Conservation (phyloP, 1,140 invertebrate species). For the Lucilia cuprina region DNA sequence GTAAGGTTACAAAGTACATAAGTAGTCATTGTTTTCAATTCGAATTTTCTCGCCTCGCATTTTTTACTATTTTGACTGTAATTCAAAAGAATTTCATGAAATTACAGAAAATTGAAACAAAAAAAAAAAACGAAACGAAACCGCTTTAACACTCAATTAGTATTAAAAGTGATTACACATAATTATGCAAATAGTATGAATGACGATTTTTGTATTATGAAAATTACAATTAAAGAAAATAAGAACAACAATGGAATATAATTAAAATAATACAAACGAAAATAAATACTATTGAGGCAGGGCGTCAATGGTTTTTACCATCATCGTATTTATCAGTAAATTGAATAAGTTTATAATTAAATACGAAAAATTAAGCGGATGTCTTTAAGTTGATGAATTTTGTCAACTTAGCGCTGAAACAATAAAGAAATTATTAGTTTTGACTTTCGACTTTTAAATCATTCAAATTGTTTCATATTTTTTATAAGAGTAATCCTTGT, state of each 20-base stretch:
- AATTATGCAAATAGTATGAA: slow-evolving; percentile 12
- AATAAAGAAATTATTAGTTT: too few species aligned
- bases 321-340: too few species aligned
- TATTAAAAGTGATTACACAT: slow-evolving; percentile 5
- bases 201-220: background rate
- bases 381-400: too few species aligned
- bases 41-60: background rate
- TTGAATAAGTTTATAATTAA: too few species aligned
- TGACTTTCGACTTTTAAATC: too few species aligned
- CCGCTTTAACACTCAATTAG: slow-evolving; percentile 26
- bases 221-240: background rate
- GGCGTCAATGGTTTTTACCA: too few species aligned
- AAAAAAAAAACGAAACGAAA: background rate
- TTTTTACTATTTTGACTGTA: background rate
- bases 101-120: too few species aligned
- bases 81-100: background rate
- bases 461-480: too few species aligned
- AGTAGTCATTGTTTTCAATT: too few species aligned
- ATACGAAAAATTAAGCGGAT: too few species aligned
- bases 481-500: too few species aligned
- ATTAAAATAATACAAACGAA: slow-evolving; percentile 2
- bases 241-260: background rate
- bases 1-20: background rate
- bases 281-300: background rate
- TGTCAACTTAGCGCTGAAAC: too few species aligned